Conservation (phyloP, 2,888 invertebrate genomes). For the Agelastica alni region DNA sequence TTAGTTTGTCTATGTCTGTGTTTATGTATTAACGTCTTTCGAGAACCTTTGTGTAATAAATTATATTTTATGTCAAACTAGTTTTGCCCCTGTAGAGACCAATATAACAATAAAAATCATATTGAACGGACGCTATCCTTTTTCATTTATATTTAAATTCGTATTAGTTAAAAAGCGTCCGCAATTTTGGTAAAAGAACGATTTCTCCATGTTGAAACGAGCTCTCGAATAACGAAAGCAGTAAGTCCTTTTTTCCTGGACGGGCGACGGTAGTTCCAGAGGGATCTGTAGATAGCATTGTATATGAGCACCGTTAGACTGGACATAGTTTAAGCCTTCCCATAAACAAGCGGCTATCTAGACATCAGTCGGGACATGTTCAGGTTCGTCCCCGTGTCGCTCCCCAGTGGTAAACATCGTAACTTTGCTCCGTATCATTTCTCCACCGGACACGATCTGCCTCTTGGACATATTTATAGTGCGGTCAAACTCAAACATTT, state of each 20-base stretch:
- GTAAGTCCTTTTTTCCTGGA: constrained; percentile 38
- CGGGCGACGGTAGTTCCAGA: constrained; percentile 46
- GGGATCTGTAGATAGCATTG: constrained; percentile 58
- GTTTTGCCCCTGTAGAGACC: no score
- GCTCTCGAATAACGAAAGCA: constrained; percentile 25
- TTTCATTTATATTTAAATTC: no score
- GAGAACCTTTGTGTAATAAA: no score
- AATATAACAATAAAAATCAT: no score
- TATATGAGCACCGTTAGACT: constrained; percentile 58
- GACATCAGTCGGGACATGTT: constrained; percentile 57
- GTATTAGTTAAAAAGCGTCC: no score
- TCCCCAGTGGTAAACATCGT: constrained; percentile 58
- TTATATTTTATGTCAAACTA: no score
- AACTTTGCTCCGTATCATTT: constrained; percentile 52
- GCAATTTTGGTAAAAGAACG: neutral
- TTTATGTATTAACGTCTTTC: no score
- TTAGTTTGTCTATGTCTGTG: no score
- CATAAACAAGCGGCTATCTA: constrained; percentile 58
- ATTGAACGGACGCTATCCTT: no score
- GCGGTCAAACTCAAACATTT: neutral
- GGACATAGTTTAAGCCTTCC: constrained; percentile 59
- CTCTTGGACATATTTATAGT: constrained; percentile 23
- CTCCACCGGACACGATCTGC: constrained; percentile 29
- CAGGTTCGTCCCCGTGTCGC: constrained; percentile 43
- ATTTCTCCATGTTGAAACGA: constrained; percentile 8